A percentile compares a stretch with the other conserved stretches of the same genome.
Conservation (phyloP, 2,113 vertebrate genomes). For the Hepsetus odoe region DNA sequence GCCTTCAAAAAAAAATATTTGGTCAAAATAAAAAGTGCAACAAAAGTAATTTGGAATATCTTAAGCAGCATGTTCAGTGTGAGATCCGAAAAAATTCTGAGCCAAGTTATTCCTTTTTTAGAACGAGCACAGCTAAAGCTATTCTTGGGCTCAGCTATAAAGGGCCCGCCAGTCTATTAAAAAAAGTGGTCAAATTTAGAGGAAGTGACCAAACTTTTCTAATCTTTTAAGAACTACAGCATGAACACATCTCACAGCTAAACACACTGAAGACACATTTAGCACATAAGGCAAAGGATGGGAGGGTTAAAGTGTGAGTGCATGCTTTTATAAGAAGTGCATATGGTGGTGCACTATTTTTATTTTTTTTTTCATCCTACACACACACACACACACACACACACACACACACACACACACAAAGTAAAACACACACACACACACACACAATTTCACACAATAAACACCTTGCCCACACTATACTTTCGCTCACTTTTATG, state of each 20-base stretch:
- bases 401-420: conserved; percentile 29
- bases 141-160: too few species aligned
- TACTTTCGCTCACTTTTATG: neutral
- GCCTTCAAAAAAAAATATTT: conserved; percentile 4
- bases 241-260: neutral
- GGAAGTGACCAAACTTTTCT: neutral
- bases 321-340: neutral
- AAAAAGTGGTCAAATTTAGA: neutral
- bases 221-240: neutral
- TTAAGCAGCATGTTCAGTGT: conserved; percentile 18
- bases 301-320: conserved; percentile 54
- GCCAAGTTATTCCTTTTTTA: neutral
- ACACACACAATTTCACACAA: conserved; percentile 42
- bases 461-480: conserved; percentile 18
- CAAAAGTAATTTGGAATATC: conserved; percentile 32
- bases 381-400: conserved; percentile 15
- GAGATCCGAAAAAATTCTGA: neutral
- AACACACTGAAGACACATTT: neutral
- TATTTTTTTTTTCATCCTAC: neutral
- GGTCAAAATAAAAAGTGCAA: conserved; percentile 47
- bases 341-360: neutral
- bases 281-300: conserved; percentile 23
- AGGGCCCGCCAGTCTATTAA: too few species aligned
- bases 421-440: conserved; percentile 5
- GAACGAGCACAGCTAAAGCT: too few species aligned